Conservation (phyloP, 2,888 invertebrate genomes). For the Hermodice carunculata region DNA sequence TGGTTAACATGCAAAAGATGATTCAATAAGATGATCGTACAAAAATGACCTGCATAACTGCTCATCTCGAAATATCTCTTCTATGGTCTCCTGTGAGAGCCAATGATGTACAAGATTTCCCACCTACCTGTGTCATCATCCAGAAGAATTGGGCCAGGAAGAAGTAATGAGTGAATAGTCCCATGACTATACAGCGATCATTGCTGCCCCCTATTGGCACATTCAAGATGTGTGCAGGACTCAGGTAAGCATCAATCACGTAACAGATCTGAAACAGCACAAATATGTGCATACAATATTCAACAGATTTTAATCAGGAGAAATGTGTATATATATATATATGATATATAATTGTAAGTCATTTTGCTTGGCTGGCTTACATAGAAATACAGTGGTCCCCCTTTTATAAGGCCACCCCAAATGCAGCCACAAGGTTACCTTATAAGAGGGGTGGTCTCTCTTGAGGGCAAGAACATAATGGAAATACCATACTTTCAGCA, state of each 20-base stretch:
- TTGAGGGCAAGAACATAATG: no score
- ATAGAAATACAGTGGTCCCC: no score
- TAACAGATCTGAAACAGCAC: constrained; percentile 56
- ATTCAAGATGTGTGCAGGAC: constrained; percentile 54
- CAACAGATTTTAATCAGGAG: neutral
- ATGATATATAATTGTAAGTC: neutral
- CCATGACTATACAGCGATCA: constrained; percentile 65
- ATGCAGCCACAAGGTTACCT: no score
- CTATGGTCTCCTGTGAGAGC: no score
- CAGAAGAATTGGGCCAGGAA: constrained; percentile 66
- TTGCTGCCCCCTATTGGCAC: constrained; percentile 50
- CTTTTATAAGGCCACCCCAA: no score
- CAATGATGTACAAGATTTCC: no score
- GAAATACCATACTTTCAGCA: no score
- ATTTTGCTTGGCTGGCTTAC: neutral
- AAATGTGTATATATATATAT: neutral
- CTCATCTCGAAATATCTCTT: no score
- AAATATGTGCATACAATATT: neutral
- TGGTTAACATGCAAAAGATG: no score
- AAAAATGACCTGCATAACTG: no score
- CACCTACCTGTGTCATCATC: constrained; percentile 62
- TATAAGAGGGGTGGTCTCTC: no score
- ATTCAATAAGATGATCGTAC: no score
- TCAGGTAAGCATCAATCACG: constrained; percentile 61
- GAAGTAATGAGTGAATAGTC: constrained; percentile 65